Conservation (phyloP, 2,888 invertebrate genomes). For the Yponomeuta malinellus region DNA sequence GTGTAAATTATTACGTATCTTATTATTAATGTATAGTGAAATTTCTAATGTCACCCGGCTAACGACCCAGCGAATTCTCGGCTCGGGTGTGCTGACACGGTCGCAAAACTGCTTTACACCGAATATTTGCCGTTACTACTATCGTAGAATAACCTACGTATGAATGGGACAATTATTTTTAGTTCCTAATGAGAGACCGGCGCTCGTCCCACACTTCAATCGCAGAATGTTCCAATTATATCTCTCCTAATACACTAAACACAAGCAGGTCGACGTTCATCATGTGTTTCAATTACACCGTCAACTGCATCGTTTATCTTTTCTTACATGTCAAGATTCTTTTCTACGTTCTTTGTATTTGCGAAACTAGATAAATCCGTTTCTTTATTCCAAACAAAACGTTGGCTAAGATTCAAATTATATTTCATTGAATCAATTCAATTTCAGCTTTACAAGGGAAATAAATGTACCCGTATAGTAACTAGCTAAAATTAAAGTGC, state of each 20-base stretch:
- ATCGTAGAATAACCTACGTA: slow-evolving; percentile 54
- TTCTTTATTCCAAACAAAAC: background rate
- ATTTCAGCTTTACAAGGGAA: background rate
- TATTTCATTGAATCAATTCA: background rate
- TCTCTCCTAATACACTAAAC: background rate
- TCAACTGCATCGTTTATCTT: background rate
- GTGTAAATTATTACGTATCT: too few relatives aligned
- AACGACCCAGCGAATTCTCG: slow-evolving; percentile 31
- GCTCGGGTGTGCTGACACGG: slow-evolving; percentile 48
- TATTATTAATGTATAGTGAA: background rate
- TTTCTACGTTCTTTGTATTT: background rate
- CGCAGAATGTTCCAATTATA: slow-evolving; percentile 24
- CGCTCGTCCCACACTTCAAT: slow-evolving; percentile 27
- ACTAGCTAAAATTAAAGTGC: too few relatives aligned
- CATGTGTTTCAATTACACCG: background rate
- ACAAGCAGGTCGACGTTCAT: background rate
- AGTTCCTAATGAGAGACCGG: slow-evolving; percentile 40
- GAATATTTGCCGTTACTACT: slow-evolving; percentile 69
- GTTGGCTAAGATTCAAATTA: background rate
- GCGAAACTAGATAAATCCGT: background rate
- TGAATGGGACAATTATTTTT: slow-evolving; percentile 73
- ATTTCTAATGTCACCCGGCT: slow-evolving; percentile 2
- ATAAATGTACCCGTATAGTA: background rate
- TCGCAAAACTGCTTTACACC: slow-evolving; percentile 54
- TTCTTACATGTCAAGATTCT: background rate